Evolutionary conservation across 1,140 invertebrate genomes (phyloP), one percentile per base, ranked within the genome.

Genomic region (Asbolus verrucosus): DNA sequence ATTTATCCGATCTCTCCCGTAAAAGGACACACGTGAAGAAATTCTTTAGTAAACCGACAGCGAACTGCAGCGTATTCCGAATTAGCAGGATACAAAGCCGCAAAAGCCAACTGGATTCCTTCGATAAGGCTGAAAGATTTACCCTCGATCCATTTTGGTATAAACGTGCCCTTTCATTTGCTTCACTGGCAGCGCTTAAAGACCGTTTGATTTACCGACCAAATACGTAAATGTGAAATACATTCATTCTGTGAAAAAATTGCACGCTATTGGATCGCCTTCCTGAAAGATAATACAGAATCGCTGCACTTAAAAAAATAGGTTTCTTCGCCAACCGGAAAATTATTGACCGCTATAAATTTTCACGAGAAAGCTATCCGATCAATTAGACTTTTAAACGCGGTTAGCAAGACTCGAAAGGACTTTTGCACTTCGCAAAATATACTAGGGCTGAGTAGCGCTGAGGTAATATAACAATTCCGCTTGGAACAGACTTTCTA

Each of bases 121-220:
- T 73, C 75, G 76, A 78, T 78, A 78, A 78, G 70, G 69, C 70
- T 76, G 74, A 78, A 78, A 78, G 77, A 77, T 77, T 78, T 78
- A 76, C 72, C 74, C 70, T 73, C 77, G 69, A 77, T 78, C 77
- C 75, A 73, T 77, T 76, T 74, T 73, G 74, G 73, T 70, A 76
- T 73, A 72, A 76, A 78, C 76, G 75, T 78, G 72, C 71, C 72
- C 74, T 77, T 78, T 78, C 77, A 78, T 78, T 78, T 76, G 71
- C 73, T 73, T 67, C 50, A 65, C 65, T 72, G 70, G 69, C 62
- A 69, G 33, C 70, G 71, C 60, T 70, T 71, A 75, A 74, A 75
- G 75, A 75, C 71, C 75, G 70, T 36, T 75, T 78, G 77, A 78
- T 78, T 78, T 78, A 78, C 75, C 63, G 74, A 62, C 62, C 72